Base-by-base conservation (phyloP, 1,140 invertebrate genomes). In the Acromyrmex echinatior region DNA sequence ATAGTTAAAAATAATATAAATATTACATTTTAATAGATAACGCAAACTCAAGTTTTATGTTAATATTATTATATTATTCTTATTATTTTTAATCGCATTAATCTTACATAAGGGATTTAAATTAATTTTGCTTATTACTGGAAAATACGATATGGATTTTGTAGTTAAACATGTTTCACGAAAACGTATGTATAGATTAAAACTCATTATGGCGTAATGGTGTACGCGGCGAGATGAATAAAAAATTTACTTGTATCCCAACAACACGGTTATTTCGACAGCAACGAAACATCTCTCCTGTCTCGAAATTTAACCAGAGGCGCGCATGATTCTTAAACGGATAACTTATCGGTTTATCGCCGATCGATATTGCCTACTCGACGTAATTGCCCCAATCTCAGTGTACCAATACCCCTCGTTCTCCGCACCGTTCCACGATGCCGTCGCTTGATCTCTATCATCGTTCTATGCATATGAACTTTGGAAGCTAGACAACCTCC, bases 281-380 rank as follows among this genome's bases (percentile, higher is more conserved):
- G 53, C 86, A 74, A 25, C 79, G 62, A 10, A 80, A 71, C 49
- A 63, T 86, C 77, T 51, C 77, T 51, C 18, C 70, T 51, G 53
- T 60, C 39, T 14, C 77, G 28, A 35, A 70, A 73, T 85, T 71
- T 66, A 87, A 68, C 51, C 51, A 35, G 25, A 49, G 21, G 25
- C 60, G 31, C 12, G 70, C 65, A 56, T 51, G 86, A 87, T 87
- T 84, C 70, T 84, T 74, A 87, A 82, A 21, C 70, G 86, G 86
- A 87, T 87, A 87, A 84, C 86, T 87, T 87, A 87, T 87, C 86
- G 86, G 80, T 84, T 84, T 87, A 87, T 84, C 86, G 80, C 68
- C 80, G 86, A 84, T 87, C 86, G 80, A 87, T 87, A 66, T 66
- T 51, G n/a, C 68, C 58, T 76, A 16, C 80, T 87, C 79, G 58